phyloP scores from a whole-genome alignment of 2,113 vertebrate species.

The Neolamprologus caudopunctatus region DNA sequence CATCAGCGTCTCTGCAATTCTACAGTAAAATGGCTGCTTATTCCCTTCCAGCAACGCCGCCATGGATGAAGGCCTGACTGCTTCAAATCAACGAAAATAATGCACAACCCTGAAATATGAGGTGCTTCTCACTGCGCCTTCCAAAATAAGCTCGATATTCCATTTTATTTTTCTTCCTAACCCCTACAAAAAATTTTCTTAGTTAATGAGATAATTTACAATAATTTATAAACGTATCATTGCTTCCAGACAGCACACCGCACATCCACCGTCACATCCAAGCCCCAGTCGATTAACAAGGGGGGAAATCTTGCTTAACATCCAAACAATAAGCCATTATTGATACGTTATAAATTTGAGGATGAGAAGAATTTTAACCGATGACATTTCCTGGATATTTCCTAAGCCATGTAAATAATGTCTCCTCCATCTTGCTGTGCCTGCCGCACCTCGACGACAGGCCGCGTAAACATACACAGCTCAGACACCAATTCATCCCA shows the following conservation, averaged over 20 bases:
- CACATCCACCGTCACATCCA: not conserved
- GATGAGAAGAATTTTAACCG: rapidly evolving
- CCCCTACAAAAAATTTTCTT: rapidly evolving
- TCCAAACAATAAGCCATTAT: not conserved
- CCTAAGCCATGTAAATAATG: slow-evolving; percentile 31
- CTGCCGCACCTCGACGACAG: slow-evolving; percentile 64
- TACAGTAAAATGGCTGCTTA: slow-evolving; percentile 55
- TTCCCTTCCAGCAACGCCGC: slow-evolving; percentile 5
- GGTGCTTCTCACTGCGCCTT: not conserved
- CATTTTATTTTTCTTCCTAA: not conserved
- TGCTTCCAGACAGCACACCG: not conserved
- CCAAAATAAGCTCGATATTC: not conserved
- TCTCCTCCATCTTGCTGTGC: slow-evolving; percentile 49
- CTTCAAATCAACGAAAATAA: not conserved
- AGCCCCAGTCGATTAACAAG: not conserved
- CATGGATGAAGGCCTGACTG: not conserved
- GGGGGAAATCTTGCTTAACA: not conserved
- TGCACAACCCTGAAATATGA: not conserved
- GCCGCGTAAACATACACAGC: slow-evolving; percentile 55
- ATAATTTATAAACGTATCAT: not conserved
- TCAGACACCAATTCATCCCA: not conserved
- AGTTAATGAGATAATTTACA: not conserved
- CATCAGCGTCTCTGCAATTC: slow-evolving; percentile 15
- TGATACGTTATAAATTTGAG: not conserved
- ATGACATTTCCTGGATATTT: not conserved